Conservation (phyloP, 2,888 invertebrate genomes). For the Habrosyne pyritoides region DNA sequence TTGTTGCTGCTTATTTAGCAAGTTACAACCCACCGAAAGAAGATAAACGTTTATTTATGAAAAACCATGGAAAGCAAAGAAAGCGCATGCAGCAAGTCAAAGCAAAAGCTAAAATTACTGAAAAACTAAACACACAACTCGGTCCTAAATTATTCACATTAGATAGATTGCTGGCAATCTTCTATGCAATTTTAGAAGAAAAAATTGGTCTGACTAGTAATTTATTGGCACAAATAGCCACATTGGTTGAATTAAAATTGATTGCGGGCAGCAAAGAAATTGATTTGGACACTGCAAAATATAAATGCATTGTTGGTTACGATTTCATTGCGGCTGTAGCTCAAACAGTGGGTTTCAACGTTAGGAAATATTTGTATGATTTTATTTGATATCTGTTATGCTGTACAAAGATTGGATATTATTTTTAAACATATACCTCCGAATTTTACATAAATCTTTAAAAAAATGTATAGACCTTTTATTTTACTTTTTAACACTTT, state of each 20-base stretch:
- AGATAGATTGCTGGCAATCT: constrained; percentile 93
- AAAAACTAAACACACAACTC: constrained; percentile 86
- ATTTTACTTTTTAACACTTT: neutral
- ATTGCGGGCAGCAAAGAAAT: constrained; percentile 89
- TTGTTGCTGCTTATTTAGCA: constrained; percentile 95
- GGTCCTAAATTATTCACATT: constrained; percentile 93
- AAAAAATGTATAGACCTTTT: no score
- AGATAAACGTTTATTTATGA: constrained; percentile 94
- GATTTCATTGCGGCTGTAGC: constrained; percentile 92
- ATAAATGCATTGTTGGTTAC: constrained; percentile 92
- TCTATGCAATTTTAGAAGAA: constrained; percentile 93
- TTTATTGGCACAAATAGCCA: constrained; percentile 93
- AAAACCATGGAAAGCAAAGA: constrained; percentile 89
- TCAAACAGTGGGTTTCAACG: constrained; percentile 89
- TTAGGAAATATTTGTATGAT: constrained; percentile 90
- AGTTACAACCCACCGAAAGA: constrained; percentile 96
- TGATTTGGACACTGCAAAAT: constrained; percentile 91
- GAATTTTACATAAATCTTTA: no score
- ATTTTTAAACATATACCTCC: constrained; percentile 18
- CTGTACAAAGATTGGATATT: constrained; percentile 5
- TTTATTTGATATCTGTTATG: constrained; percentile 66
- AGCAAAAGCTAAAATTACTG: constrained; percentile 82
- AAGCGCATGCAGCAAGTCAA: constrained; percentile 85
- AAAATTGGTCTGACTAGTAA: constrained; percentile 93
- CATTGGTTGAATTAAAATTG: constrained; percentile 92